Evolutionary conservation across 2,797 vertebrate species (phyloP).

Genomic region (Bucorvus abyssinicus): DNA sequence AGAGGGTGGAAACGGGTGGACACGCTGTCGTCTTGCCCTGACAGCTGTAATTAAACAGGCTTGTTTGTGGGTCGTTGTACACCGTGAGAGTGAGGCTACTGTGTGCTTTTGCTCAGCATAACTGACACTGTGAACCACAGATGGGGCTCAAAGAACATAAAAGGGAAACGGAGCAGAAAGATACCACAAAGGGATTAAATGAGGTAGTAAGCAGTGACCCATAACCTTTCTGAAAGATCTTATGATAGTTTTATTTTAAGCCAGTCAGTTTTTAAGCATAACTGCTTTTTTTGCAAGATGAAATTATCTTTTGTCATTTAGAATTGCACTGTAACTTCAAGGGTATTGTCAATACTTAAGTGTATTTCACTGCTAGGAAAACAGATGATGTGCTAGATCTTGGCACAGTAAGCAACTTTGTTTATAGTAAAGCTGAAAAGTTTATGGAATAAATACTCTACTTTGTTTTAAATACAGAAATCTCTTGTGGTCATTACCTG

Average conservation of each 20-base stretch:
- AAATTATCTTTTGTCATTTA: background rate
- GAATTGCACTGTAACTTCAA: background rate
- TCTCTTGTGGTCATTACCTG: background rate
- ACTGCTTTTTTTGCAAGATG: background rate
- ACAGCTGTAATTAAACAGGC: background rate
- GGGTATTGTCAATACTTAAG: background rate
- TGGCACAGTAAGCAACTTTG: background rate
- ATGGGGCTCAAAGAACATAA: slow-evolving; percentile 23
- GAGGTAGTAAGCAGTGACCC: slow-evolving; percentile 69
- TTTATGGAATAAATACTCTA: background rate
- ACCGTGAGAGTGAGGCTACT: background rate
- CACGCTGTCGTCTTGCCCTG: background rate
- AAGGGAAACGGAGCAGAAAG: slow-evolving; percentile 71
- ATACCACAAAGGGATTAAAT: slow-evolving; percentile 67
- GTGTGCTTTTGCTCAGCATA: background rate
- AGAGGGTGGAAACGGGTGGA: background rate
- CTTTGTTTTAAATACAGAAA: background rate
- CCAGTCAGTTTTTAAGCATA: background rate
- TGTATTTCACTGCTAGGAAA: background rate
- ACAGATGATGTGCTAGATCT: background rate
- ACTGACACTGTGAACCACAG: background rate
- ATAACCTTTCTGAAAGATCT: slow-evolving; percentile 49
- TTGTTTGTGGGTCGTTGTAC: background rate
- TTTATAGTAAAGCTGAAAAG: background rate
- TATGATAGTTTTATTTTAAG: slow-evolving; percentile 44